phyloP scores from a whole-genome alignment of 2,888 invertebrate genomes.

The Nipponacmea schrenckii region DNA sequence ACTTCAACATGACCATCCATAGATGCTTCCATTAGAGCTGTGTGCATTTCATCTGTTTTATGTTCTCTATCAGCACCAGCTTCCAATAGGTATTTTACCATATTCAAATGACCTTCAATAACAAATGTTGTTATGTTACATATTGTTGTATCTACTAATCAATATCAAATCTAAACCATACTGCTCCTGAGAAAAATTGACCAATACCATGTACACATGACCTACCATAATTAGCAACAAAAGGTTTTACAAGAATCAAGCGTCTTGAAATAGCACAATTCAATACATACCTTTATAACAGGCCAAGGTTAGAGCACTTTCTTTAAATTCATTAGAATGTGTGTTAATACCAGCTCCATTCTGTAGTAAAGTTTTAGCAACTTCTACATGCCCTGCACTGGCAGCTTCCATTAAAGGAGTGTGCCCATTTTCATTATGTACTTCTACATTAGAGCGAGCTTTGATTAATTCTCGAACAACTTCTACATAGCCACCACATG shows the following conservation, averaged over 20 bases:
- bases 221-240: too few species aligned
- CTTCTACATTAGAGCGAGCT: slow-evolving; percentile 93
- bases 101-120: slow-evolving; percentile 82
- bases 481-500: slow-evolving; percentile 74
- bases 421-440: slow-evolving; percentile 99
- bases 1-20: slow-evolving; percentile 99
- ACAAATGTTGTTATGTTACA: too few species aligned
- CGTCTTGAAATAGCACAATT: too few species aligned
- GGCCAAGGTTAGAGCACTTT: slow-evolving; percentile 93
- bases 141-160: too few species aligned
- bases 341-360: slow-evolving; percentile 98
- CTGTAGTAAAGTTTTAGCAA: slow-evolving; percentile 79
- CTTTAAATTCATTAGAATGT: slow-evolving; percentile 98
- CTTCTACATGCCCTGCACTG: slow-evolving; percentile 68
- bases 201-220: too few species aligned
- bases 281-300: slow-evolving; percentile 82
- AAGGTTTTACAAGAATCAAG: too few species aligned
- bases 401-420: slow-evolving; percentile 79
- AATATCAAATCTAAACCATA: too few species aligned
- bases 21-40: slow-evolving; percentile 98
- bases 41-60: slow-evolving; percentile 99
- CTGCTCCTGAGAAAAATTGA: too few species aligned
- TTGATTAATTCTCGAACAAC: slow-evolving; percentile 89
- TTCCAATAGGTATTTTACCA: slow-evolving; percentile 93
- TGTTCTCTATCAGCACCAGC: slow-evolving; percentile 97